Conservation (phyloP, 1,140 invertebrate genomes). For the Steinernema khuongi region DNA sequence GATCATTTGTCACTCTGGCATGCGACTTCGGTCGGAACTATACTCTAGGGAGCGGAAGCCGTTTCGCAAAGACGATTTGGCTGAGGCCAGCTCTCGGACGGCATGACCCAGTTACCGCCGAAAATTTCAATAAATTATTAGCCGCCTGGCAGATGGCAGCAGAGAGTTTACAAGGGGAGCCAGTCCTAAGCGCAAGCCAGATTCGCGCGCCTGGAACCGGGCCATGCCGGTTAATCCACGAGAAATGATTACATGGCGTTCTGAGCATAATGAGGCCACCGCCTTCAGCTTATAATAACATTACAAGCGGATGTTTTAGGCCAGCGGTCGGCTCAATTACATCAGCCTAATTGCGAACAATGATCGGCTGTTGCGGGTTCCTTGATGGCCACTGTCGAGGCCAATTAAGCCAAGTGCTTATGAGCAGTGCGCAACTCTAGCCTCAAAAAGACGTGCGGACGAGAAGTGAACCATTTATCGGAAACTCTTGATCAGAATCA, state of each 20-base stretch:
- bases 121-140: conserved; percentile 13
- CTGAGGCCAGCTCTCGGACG: background rate
- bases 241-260: too few species aligned
- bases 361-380: background rate
- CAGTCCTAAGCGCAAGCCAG: too few species aligned
- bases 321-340: background rate
- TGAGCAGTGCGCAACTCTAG: background rate
- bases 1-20: conserved; percentile 8
- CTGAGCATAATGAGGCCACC: background rate
- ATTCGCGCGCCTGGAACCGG: too few species aligned
- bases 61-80: background rate
- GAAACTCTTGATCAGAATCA: background rate
- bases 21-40: conserved; percentile 8
- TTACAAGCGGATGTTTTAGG: conserved; percentile 12
- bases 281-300: background rate
- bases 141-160: background rate
- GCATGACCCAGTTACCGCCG: background rate
- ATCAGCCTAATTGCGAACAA: background rate
- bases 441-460: too few species aligned
- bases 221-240: too few species aligned
- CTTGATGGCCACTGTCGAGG: background rate
- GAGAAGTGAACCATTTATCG: too few species aligned
- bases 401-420: background rate
- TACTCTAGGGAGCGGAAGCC: conserved; percentile 1
- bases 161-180: background rate